These are phyloP conservation scores for Tachyglossus aculeatus DNA, from an alignment of 2,797 vertebrate species.

Conservation along the genomic window DNA sequence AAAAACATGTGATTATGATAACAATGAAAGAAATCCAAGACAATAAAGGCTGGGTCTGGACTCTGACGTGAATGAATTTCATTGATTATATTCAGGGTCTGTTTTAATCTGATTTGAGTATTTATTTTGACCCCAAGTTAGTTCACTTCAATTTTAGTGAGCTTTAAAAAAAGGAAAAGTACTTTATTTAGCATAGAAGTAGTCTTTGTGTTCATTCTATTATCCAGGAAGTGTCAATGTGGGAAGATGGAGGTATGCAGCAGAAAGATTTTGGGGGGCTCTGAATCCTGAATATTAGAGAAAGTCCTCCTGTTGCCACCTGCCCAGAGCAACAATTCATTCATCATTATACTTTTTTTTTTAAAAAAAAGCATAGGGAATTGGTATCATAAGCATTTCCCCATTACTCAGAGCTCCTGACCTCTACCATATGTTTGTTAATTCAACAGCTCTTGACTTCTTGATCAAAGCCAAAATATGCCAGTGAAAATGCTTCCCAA, in stretches of 20 bases:
- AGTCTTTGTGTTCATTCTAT: neutral
- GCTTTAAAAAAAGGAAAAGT: neutral
- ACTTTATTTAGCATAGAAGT: conserved; percentile 21
- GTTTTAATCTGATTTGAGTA: too few relatives aligned
- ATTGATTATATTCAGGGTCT: neutral
- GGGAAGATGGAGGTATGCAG: neutral
- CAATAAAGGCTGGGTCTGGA: neutral
- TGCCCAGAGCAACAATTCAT: neutral
- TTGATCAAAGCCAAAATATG: conserved; percentile 24
- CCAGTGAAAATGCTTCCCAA: conserved; percentile 9
- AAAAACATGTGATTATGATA: too few relatives aligned
- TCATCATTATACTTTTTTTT: neutral
- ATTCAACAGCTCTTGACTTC: conserved; percentile 23
- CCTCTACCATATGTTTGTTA: conserved; percentile 17
- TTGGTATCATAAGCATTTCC: neutral
- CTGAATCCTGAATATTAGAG: neutral
- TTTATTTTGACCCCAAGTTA: conserved; percentile 20
- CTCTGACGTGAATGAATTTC: neutral
- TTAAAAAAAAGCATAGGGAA: neutral
- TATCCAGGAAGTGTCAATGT: neutral
- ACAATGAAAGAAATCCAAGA: neutral
- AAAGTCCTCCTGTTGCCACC: neutral
- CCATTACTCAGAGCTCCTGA: neutral
- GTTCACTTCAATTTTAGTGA: conserved; percentile 1
- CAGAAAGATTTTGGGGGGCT: conserved; percentile 3